Evolutionary conservation across 2,113 vertebrate species (phyloP), one percentile per base, ranked within the genome.

Genomic region (Phaetusa simplex): DNA sequence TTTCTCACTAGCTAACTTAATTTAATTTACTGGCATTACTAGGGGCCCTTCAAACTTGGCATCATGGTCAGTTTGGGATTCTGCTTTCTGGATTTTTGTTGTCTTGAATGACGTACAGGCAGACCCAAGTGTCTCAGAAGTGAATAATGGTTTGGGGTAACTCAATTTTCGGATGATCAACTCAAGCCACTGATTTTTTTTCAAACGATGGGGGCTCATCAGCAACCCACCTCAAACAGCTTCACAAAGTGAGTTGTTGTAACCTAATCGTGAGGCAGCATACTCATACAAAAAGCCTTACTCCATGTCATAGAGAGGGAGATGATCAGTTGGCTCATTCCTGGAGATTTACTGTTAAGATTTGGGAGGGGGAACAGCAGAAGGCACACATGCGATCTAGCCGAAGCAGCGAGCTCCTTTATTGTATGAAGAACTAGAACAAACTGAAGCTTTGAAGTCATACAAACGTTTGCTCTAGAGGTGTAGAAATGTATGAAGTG

Each of bases 331-430:
- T 86, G 55, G 14, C 19, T 86, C 16, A 10, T 96, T 87, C 65
- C 61, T 61, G 69, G 18, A 61, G 59, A 45, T 45, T 84, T 74
- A 50, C 34, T 86, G 21, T 52, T 65, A 38, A 7, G 62, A 30
- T 76, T 73, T 71, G 69, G 24, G 36, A 76, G 42, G 42, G 15
- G 47, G 74, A 95, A 38, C 36, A 56, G 23, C 65, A 88, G 59
- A 59, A 85, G 16, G 56, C 45, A 24, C 18, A 42, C 0, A 40
- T 0, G 0, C 1, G 0, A 19, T 66, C 29, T 83, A 3, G 53
- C 26, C 30, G 52, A 77, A 82, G 45, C n/a, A 80, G 49, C 16
- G 72, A 91, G 52, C 18, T 80, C 19, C 53, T 80, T 8, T 58
- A 5, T 77, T 83, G 9, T 38, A 30, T 76, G 38, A 62, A 61